Evolutionary conservation across 1,140 invertebrate genomes (phyloP).

Genomic region (Theocolax elegans): DNA sequence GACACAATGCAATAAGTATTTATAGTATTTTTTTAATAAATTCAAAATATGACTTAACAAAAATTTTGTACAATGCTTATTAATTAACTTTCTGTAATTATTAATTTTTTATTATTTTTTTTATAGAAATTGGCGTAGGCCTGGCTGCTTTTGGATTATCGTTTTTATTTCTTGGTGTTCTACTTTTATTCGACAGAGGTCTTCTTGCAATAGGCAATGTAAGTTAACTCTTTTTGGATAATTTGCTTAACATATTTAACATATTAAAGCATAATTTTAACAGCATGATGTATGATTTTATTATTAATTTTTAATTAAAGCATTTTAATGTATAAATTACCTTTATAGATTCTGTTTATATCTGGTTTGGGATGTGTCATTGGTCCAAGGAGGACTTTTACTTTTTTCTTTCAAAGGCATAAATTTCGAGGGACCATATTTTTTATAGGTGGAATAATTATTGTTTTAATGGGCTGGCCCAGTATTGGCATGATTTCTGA

Average conservation of each 20-base stretch:
- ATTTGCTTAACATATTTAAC: slow-evolving; percentile 6
- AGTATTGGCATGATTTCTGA: slow-evolving; percentile 96
- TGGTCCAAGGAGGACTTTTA: slow-evolving; percentile 92
- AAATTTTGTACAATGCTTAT: neutral
- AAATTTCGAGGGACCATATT: slow-evolving; percentile 92
- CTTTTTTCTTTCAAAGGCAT: slow-evolving; percentile 98
- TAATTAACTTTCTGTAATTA: slow-evolving; percentile 1
- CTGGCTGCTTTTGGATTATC: slow-evolving; percentile 95
- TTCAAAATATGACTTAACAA: slow-evolving; percentile 25
- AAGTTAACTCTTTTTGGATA: slow-evolving; percentile 63
- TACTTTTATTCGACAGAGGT: slow-evolving; percentile 97
- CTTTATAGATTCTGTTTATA: slow-evolving; percentile 89
- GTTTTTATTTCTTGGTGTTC: slow-evolving; percentile 94
- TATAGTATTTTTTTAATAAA: slow-evolving; percentile 30
- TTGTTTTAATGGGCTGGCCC: slow-evolving; percentile 97
- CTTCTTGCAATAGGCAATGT: slow-evolving; percentile 98
- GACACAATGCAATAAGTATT: neutral
- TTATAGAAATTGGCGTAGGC: slow-evolving; percentile 96
- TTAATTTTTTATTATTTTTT: slow-evolving; percentile 43
- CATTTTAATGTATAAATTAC: neutral
- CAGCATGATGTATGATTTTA: slow-evolving; percentile 1
- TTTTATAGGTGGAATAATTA: slow-evolving; percentile 94
- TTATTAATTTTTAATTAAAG: slow-evolving; percentile 8
- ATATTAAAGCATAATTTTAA: neutral
- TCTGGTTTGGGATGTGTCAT: slow-evolving; percentile 95